Percentiles rank a stretch among this genome's conserved stretches.
Conservation (phyloP, 2,113 vertebrate genomes). For the Zosterops hypoxanthus region DNA sequence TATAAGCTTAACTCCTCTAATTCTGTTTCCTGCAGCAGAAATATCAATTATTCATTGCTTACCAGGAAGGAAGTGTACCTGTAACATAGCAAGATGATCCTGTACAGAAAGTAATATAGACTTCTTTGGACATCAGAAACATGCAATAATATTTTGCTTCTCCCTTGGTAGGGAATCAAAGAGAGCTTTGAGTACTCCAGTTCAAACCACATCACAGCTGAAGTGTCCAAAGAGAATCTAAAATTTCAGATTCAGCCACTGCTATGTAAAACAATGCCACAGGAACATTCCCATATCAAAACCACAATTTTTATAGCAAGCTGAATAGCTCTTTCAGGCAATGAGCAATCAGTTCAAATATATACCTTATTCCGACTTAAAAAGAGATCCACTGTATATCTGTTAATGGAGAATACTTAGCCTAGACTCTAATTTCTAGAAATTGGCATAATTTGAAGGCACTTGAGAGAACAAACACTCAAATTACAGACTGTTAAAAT, state of each 20-base stretch:
- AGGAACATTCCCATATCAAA: slow-evolving; percentile 51
- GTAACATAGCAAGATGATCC: not conserved
- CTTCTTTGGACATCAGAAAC: not conserved
- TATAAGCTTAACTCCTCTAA: not conserved
- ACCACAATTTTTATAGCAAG: slow-evolving; percentile 25
- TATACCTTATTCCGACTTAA: slow-evolving; percentile 39
- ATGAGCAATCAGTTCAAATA: slow-evolving; percentile 15
- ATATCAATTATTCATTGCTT: not conserved
- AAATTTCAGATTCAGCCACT: slow-evolving; percentile 42
- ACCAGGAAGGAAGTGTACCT: not conserved
- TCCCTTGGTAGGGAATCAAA: slow-evolving; percentile 22
- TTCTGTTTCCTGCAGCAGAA: not conserved
- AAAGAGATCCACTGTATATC: slow-evolving; percentile 21
- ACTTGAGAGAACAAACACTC: slow-evolving; percentile 38
- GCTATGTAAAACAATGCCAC: slow-evolving; percentile 56
- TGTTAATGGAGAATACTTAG: slow-evolving; percentile 12
- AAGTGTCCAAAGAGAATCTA: slow-evolving; percentile 38
- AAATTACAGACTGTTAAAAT: slow-evolving; percentile 49
- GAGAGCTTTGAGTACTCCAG: not conserved
- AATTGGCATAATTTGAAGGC: slow-evolving; percentile 56
- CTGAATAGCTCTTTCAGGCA: slow-evolving; percentile 32
- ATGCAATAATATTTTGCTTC: slow-evolving; percentile 30
- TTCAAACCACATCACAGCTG: slow-evolving; percentile 54
- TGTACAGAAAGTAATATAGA: not conserved
- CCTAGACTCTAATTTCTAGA: slow-evolving; percentile 38